These are phyloP conservation scores for Cotesia vestalis DNA, from an alignment of 1,140 invertebrate species.

Conservation along the genomic window DNA sequence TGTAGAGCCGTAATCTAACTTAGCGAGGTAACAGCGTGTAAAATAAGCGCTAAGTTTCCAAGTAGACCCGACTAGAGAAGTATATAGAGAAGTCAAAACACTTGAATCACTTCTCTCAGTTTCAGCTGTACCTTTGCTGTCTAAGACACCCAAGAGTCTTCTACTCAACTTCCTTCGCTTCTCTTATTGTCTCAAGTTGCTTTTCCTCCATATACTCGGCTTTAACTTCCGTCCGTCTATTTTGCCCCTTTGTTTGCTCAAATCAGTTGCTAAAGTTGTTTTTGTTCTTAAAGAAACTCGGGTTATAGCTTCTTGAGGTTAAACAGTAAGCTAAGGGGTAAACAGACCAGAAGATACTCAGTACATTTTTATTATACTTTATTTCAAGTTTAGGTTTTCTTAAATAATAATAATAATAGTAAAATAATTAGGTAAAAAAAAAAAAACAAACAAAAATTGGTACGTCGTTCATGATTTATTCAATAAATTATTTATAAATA, in stretches of 20 bases:
- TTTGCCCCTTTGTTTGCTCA: neutral
- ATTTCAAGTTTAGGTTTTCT: too few species aligned
- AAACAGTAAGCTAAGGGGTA: too few species aligned
- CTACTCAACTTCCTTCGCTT: neutral
- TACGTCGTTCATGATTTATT: too few species aligned
- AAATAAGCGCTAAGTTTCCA: constrained; percentile 67
- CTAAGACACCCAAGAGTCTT: neutral
- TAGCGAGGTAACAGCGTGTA: constrained; percentile 67
- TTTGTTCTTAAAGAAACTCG: neutral
- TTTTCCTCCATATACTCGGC: neutral
- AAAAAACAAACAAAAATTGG: too few species aligned
- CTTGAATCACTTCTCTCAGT: too few species aligned
- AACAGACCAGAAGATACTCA: too few species aligned
- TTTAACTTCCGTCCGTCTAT: constrained; percentile 8
- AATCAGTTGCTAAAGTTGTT: neutral
- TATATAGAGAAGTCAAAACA: constrained; percentile 39
- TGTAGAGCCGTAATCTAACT: constrained; percentile 46
- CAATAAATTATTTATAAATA: too few species aligned
- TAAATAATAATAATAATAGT: too few species aligned
- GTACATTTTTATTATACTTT: too few species aligned
- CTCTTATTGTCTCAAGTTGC: constrained; percentile 16
- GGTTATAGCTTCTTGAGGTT: neutral
- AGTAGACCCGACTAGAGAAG: constrained; percentile 40
- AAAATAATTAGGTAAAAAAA: too few species aligned
- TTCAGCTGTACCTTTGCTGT: neutral